Evolutionary conservation across 1,140 invertebrate species (phyloP).

Genomic region (Drosophila dunni): DNA sequence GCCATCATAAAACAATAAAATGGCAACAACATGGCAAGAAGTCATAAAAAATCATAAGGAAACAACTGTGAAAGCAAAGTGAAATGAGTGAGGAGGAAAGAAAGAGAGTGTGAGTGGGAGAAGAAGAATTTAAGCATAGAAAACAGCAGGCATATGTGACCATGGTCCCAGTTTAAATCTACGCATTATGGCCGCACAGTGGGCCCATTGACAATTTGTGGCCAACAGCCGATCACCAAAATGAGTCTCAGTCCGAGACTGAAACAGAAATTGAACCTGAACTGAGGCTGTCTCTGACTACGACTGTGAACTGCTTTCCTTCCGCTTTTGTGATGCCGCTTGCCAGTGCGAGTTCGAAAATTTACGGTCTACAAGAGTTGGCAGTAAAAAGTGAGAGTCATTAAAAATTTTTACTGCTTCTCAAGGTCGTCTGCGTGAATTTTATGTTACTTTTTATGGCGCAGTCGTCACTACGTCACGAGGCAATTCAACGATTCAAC

Average conservation of each 20-base stretch:
- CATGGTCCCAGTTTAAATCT: conserved; percentile 50
- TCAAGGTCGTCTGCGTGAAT: conserved; percentile 81
- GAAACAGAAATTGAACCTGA: not conserved
- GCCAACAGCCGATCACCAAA: conserved; percentile 50
- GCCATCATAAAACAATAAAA: conserved; percentile 68
- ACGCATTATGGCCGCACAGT: conserved; percentile 72
- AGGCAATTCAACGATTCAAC: conserved; percentile 8
- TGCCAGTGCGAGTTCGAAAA: conserved; percentile 53
- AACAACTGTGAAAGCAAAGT: conserved; percentile 41
- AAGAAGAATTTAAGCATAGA: conserved; percentile 22
- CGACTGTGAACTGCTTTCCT: conserved; percentile 49
- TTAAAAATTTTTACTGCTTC: conserved; percentile 84
- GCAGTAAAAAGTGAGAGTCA: conserved; percentile 84
- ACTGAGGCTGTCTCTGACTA: not conserved
- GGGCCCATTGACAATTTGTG: conserved; percentile 64
- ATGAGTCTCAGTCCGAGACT: conserved; percentile 13
- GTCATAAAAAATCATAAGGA: conserved; percentile 54
- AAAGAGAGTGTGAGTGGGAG: not conserved
- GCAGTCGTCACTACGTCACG: conserved; percentile 42
- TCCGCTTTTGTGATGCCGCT: conserved; percentile 55
- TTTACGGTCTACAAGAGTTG: conserved; percentile 75
- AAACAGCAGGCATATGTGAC: conserved; percentile 15
- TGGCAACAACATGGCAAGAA: conserved; percentile 40
- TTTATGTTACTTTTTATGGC: conserved; percentile 79
- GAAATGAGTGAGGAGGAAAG: conserved; percentile 16